Conservation (phyloP, 1,140 invertebrate species). For the Eciton burchellii region DNA sequence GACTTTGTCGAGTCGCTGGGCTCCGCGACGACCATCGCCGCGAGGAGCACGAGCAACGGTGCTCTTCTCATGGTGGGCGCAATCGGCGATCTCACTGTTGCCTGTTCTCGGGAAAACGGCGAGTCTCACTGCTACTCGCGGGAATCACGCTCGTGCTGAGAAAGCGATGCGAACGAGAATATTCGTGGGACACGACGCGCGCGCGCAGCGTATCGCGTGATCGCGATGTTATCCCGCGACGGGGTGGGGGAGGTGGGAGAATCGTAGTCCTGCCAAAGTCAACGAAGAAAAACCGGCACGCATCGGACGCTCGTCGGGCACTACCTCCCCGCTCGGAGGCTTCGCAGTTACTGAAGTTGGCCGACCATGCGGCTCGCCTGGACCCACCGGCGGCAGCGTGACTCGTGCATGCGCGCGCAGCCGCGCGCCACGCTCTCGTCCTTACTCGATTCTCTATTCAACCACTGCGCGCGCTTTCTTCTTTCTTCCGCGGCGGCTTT, state of each 20-base stretch:
- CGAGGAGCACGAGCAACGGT: slow-evolving; percentile 9
- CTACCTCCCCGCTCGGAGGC: slow-evolving; percentile 59
- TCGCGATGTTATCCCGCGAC: slow-evolving; percentile 8
- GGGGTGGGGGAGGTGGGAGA: background rate
- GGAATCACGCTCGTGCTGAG: background rate
- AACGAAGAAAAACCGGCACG: background rate
- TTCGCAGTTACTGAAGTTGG: slow-evolving; percentile 75
- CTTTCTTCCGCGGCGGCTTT: slow-evolving; percentile 51
- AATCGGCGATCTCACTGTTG: background rate
- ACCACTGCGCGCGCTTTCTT: slow-evolving; percentile 40
- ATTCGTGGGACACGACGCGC: background rate
- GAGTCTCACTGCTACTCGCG: background rate
- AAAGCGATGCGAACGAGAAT: too few relatives aligned
- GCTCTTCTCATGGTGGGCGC: background rate
- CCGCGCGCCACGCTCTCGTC: slow-evolving; percentile 59
- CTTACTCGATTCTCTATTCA: slow-evolving; percentile 53
- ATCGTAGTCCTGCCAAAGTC: background rate
- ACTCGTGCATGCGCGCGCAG: slow-evolving; percentile 78
- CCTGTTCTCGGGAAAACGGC: too few relatives aligned
- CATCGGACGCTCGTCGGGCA: slow-evolving; percentile 14
- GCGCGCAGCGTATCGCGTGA: background rate
- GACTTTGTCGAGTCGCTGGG: slow-evolving; percentile 41
- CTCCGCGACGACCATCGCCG: background rate
- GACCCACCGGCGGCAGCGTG: slow-evolving; percentile 76
- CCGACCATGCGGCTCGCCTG: slow-evolving; percentile 74